Percentiles rank a stretch among this genome's conserved stretches.
These are phyloP conservation scores for Patella pellucida DNA, from an alignment of 2,888 invertebrate species.

Conservation along the genomic window DNA sequence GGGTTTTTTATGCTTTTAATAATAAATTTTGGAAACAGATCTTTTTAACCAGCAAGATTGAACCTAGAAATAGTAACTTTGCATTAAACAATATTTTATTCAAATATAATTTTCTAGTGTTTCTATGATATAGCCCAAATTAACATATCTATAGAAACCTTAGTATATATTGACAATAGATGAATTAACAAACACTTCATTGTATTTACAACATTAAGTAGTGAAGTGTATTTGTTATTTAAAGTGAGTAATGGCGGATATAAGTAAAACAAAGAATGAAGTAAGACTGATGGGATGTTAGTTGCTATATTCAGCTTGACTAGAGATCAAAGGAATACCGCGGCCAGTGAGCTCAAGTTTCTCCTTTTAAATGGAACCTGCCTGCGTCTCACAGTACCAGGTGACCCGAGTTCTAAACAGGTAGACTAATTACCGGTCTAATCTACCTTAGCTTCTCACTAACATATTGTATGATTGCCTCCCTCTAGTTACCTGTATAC, in stretches of 20 bases:
- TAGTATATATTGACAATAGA: too few relatives aligned
- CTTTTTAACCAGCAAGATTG: too few relatives aligned
- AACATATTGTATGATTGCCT: background rate
- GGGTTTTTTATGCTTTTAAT: too few relatives aligned
- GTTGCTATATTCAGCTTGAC: constrained; percentile 10
- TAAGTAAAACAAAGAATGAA: constrained; percentile 7
- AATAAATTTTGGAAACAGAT: too few relatives aligned
- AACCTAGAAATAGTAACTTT: too few relatives aligned
- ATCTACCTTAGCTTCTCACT: constrained; percentile 7
- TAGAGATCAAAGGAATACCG: constrained; percentile 9
- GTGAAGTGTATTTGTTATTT: background rate
- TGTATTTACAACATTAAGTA: background rate
- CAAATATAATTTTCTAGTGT: too few relatives aligned
- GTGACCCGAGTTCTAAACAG: constrained; percentile 7
- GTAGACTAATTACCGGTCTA: constrained; percentile 5
- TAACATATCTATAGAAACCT: too few relatives aligned
- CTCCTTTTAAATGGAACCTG: constrained; percentile 9
- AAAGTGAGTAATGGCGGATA: constrained; percentile 9
- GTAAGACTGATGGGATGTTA: constrained; percentile 9
- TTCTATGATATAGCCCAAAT: too few relatives aligned
- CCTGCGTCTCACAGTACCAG: constrained; percentile 12
- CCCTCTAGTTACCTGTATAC: too few relatives aligned
- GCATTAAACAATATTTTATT: too few relatives aligned
- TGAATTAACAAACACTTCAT: too few relatives aligned
- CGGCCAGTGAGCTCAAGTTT: constrained; percentile 11